Base-by-base conservation (phyloP, 2,113 vertebrate species). In the Nothoprocta pentlandii region DNA sequence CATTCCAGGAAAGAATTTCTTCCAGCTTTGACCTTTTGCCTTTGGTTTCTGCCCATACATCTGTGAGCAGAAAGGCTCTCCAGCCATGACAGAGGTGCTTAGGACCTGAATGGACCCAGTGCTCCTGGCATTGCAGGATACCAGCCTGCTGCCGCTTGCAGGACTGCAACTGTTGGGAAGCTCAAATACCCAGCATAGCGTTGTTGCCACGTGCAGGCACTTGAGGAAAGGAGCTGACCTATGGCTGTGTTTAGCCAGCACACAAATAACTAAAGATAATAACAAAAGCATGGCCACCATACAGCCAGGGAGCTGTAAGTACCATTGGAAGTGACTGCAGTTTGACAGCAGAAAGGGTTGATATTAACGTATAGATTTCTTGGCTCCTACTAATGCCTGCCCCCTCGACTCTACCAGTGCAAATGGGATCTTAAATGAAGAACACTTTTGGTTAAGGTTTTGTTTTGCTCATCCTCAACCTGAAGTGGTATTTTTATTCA, bases 11-110 rank as follows among this genome's bases (percentile, higher is more conserved):
- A 2, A 32, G 8, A 80, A 56, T 81, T 94, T 93, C 58, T 74
- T 95, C 10, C 25, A 74, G 19, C 12, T 70, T 94, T 68, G 73
- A 84, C 64, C 51, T 81, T 78, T 73, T 73, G 5, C 46, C 10
- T 83, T 83, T 89, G 70, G 4, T 87, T 85, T 91, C 61, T 91
- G 44, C 28, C 42, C 39, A 59, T 46, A 47, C 8, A 51, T 53
- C 32, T 71, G 30, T 20, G 53, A 92, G 51, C 34, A 90, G 26
- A 3, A 3, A 70, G 91, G 5, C 16, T 77, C 22, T 53, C 53
- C 46, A 68, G 2, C n/a, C 2, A 1, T n/a, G 53, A 22, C 4
- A 16, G 28, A 21, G 0, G 0, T 12, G 11, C 21, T 92, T 22
- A 71, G 51, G 21, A 58, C 19, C n/a, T 66, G 28, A 26, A 30